Evolutionary conservation across 2,888 invertebrate species (phyloP).

Genomic region (Cryptocephalus primarius): DNA sequence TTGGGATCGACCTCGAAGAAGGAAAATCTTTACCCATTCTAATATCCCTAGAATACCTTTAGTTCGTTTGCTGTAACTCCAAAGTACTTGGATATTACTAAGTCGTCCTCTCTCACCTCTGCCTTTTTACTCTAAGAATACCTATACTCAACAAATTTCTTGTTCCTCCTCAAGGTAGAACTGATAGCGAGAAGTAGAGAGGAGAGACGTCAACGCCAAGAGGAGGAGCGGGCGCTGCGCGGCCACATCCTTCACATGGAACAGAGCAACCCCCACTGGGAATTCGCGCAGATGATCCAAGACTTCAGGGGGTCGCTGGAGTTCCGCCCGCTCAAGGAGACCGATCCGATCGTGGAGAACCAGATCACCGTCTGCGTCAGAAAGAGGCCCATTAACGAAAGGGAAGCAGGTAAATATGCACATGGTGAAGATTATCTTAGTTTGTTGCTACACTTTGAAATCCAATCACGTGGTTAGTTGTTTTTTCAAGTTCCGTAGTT

Average conservation of each 20-base stretch:
- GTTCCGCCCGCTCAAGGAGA: conserved; percentile 52
- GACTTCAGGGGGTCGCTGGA: conserved; percentile 51
- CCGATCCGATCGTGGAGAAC: conserved; percentile 71
- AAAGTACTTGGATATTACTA: no score
- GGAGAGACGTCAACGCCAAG: conserved; percentile 82
- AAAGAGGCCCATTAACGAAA: conserved; percentile 92
- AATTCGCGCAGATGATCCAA: conserved; percentile 91
- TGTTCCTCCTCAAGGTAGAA: conserved; percentile 51
- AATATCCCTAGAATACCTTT: no score
- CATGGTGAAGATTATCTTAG: no score
- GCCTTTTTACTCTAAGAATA: no score
- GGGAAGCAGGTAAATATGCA: conserved; percentile 47
- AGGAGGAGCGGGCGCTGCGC: conserved; percentile 82
- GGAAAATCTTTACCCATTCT: no score
- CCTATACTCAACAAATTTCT: no score
- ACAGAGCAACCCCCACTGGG: conserved; percentile 96
- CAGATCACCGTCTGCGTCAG: conserved; percentile 98
- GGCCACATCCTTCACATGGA: conserved; percentile 63
- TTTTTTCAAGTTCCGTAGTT: no score
- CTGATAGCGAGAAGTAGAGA: conserved; percentile 90
- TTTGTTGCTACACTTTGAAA: no score
- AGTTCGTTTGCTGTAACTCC: no score
- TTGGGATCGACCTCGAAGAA: no score
- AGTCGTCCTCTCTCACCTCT: no score
- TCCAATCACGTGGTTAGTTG: no score